A percentile compares a stretch with the other conserved stretches of the same genome.
phyloP scores from a whole-genome alignment of 1,140 invertebrate genomes.

The Kradibia gibbosae region DNA sequence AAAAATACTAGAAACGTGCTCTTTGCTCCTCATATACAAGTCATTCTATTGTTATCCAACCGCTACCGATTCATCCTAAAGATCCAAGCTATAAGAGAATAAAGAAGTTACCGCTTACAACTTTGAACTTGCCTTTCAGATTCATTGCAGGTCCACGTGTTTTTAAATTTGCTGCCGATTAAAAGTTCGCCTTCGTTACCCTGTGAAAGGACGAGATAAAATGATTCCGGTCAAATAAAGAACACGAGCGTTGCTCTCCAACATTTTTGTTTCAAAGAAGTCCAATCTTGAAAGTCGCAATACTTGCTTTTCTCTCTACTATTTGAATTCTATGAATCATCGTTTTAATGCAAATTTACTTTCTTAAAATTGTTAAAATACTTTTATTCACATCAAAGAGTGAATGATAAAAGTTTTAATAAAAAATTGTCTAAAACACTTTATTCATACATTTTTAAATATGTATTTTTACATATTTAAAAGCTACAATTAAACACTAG shows the following conservation, averaged over 20 bases:
- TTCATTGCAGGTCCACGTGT: neutral
- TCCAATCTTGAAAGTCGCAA: neutral
- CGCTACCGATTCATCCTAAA: neutral
- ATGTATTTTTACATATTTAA: too few relatives aligned
- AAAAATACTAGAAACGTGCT: neutral
- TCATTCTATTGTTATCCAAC: neutral
- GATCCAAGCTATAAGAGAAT: neutral
- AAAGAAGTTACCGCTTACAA: neutral
- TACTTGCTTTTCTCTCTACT: neutral
- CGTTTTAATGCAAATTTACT: neutral
- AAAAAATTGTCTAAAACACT: too few relatives aligned
- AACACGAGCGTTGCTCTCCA: neutral
- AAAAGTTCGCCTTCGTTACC: neutral
- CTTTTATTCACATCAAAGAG: neutral
- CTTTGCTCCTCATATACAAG: neutral
- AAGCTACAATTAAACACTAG: too few relatives aligned
- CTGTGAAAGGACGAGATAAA: neutral
- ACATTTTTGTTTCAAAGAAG: neutral
- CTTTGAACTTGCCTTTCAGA: neutral
- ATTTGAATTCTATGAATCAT: neutral
- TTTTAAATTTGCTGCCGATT: neutral
- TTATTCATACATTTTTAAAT: too few relatives aligned
- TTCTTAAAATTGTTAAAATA: neutral
- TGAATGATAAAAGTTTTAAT: slow-evolving; percentile 1
- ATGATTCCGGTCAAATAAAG: neutral